A percentile compares a stretch with the other conserved stretches of the same genome.
Evolutionary conservation across 2,888 invertebrate species (phyloP).

Genomic region (Alviniconcha strummeri): DNA sequence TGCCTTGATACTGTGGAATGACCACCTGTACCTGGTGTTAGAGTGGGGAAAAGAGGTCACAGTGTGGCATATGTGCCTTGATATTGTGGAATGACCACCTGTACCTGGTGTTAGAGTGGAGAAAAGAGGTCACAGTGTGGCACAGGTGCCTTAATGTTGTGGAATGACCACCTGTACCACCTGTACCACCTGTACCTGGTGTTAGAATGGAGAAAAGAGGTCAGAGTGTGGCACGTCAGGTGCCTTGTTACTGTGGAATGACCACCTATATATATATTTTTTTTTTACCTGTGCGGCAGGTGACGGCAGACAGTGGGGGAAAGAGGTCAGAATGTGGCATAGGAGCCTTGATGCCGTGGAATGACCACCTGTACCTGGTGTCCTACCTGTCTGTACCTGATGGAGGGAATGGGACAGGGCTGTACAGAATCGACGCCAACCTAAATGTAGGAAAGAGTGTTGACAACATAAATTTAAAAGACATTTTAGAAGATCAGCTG

Average conservation of each 20-base stretch:
- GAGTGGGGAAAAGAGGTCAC: constrained; percentile 39
- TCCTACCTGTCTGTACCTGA: constrained; percentile 43
- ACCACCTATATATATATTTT: no score
- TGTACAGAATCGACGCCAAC: constrained; percentile 43
- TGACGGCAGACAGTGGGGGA: constrained; percentile 41
- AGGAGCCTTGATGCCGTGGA: constrained; percentile 49
- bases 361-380: constrained; percentile 46
- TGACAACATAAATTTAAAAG: neutral
- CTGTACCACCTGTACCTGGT: no score
- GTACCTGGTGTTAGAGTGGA: no score
- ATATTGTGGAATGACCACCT: neutral
- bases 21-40: neutral
- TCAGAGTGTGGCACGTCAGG: no score
- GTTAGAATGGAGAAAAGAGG: no score
- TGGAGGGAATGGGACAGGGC: constrained; percentile 44
- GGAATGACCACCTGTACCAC: no score
- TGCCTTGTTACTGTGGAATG: no score
- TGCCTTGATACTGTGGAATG: no score
- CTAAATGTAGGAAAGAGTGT: constrained; percentile 32
- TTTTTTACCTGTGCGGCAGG: neutral
- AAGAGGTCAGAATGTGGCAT: constrained; percentile 44
- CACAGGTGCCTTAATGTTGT: no score
- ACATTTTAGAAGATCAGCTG: no score
- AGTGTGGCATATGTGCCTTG: constrained; percentile 46
- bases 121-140: no score